Percentiles rank a stretch among this genome's conserved stretches.
Conservation (phyloP, 2,888 invertebrate species). For the Eristalinus sepulchralis region DNA sequence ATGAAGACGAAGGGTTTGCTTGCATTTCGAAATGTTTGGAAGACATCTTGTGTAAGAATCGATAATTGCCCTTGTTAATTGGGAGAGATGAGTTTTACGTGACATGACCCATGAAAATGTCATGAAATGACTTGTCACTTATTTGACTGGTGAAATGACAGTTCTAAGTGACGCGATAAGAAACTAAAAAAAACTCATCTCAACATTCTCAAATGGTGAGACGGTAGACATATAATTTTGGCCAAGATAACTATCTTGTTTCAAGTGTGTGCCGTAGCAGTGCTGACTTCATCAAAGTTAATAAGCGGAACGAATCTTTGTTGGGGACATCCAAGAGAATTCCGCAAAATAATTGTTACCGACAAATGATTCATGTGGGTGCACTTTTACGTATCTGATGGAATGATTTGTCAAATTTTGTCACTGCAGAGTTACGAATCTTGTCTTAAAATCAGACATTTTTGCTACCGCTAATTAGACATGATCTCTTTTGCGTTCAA, state of each 20-base stretch:
- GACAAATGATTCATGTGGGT: too few relatives aligned
- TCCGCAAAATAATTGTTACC: too few relatives aligned
- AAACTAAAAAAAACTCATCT: too few relatives aligned
- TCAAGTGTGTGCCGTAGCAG: not conserved
- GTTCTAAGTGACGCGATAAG: too few relatives aligned
- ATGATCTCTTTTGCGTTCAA: too few relatives aligned
- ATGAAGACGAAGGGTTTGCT: not conserved
- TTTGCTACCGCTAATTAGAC: too few relatives aligned
- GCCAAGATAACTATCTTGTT: not conserved
- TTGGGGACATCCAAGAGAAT: too few relatives aligned
- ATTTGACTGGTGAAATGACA: not conserved
- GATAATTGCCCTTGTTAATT: conserved; percentile 5
- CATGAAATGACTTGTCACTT: not conserved
- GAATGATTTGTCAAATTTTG: too few relatives aligned
- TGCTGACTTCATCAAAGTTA: not conserved
- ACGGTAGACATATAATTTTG: not conserved
- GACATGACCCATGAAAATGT: not conserved
- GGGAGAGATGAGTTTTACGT: not conserved
- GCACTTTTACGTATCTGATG: too few relatives aligned
- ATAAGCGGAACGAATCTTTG: not conserved
- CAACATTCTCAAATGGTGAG: too few relatives aligned
- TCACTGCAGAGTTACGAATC: too few relatives aligned
- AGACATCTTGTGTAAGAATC: not conserved
- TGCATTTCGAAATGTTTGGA: not conserved
- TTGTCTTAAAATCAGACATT: not conserved